Base-by-base conservation (phyloP, 2,113 vertebrate species). In the Dasyprocta punctata region DNA sequence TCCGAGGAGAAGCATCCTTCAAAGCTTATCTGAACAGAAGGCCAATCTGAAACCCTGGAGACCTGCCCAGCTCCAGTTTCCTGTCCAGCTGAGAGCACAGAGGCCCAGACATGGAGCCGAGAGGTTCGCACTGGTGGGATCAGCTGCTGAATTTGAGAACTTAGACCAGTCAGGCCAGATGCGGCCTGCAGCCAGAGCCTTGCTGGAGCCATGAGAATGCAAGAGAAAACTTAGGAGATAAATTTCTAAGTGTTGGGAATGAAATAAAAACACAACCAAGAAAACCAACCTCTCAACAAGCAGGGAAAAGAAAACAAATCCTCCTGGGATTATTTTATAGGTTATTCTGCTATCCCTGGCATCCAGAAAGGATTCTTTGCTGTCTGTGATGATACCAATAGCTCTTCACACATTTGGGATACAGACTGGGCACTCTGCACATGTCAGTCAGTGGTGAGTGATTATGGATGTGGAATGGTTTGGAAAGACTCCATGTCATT, bases 11-110 rank as follows among this genome's bases (percentile, higher is more conserved):
- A 87, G 85, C 92, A 94, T 97, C 96, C 96, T 90, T 85, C 75
- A 78, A 92, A 95, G 91, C 84, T 94, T 97, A 94, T 97, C 96
- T 38, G 93, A 97, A 90, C 95, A 97, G 96, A 97, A 97, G 89
- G 95, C 92, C 73, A 52, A 95, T 94, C 93, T 86, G 67, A 97
- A 95, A 89, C 36, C 67, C 49, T 97, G 98, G 96, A 97, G 89
- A 26, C 47, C 75, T 94, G 94, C 97, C 97, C 84, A 54, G 90
- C 11, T 49, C 89, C 7, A n/a, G 80, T 82, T 95, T 95, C 97
- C 96, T 97, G 97, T 73, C 86, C 67, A 14, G 82, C 82, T 87
- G 93, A 93, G 97, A 95, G 93, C 54, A 84, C 86, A 91, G 86
- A 94, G 38, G 26, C 80, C 84, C 56, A 61, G 92, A 97, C 49